Conservation (phyloP, 2,113 vertebrate genomes). For the Ochotona curzoniae region DNA sequence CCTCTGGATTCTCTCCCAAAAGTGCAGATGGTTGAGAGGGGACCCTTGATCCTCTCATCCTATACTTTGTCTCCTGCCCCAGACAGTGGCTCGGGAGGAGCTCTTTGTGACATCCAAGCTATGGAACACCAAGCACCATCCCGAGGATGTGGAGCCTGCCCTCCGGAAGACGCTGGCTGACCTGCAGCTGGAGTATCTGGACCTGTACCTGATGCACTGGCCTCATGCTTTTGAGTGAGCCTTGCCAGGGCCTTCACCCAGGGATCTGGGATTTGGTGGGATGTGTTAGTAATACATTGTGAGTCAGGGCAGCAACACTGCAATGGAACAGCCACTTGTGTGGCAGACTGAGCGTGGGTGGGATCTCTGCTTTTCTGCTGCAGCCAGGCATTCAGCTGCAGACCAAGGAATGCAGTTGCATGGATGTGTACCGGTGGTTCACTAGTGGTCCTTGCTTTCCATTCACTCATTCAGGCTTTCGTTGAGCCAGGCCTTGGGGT, state of each 20-base stretch:
- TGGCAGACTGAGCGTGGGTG: neutral
- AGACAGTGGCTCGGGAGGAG: slow-evolving; percentile 88
- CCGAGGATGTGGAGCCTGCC: slow-evolving; percentile 94
- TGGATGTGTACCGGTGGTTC: neutral
- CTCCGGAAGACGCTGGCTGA: slow-evolving; percentile 93
- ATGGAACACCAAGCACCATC: slow-evolving; percentile 96
- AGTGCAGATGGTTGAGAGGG: neutral
- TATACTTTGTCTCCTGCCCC: neutral
- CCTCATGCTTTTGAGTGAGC: slow-evolving; percentile 95
- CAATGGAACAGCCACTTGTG: neutral
- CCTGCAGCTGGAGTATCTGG: slow-evolving; percentile 94
- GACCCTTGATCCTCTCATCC: slow-evolving; percentile 16
- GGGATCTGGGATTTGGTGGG: neutral
- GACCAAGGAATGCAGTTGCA: neutral
- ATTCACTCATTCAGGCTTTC: slow-evolving; percentile 3
- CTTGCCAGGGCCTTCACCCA: neutral
- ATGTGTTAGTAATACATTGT: neutral
- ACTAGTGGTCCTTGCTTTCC: neutral
- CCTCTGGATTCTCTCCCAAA: neutral
- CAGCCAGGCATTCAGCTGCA: neutral
- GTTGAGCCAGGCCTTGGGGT: neutral
- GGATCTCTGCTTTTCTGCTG: neutral
- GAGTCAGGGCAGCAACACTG: slow-evolving; percentile 6
- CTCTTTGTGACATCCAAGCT: slow-evolving; percentile 98
- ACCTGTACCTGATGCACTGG: slow-evolving; percentile 99